Base-by-base conservation (phyloP, 2,797 vertebrate genomes). In the Peromyscus attwateri region DNA sequence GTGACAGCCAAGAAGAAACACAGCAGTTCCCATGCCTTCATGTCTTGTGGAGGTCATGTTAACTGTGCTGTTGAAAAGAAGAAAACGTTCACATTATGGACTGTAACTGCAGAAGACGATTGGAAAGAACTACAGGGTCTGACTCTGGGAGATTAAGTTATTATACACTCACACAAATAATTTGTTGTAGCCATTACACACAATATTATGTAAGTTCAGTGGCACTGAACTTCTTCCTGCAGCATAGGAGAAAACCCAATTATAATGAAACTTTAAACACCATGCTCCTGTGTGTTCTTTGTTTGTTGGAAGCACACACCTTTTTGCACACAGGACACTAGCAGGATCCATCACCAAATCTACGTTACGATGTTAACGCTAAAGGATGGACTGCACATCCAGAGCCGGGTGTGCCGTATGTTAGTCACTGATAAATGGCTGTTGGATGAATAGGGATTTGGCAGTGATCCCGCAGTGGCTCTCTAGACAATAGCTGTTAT, bases 31-130 rank as follows among this genome's bases (percentile, higher is more conserved):
- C 57, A 21, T 40, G 19, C 49, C 55, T 95, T 97, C 96, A 97
- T 98, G 66, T 97, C 87, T 52, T 90, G 23, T 10, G 23, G 37
- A 62, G 27, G 84, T 95, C 7, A 2, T 9, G 80, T 64, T 0
- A 95, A 31, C 94, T n/a, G 84, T 21, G 4, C 79, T 96, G 34
- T 46, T 16, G 66, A 96, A 96, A 40, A 66, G 66, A 89, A 88
- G 73, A 19, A 88, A 73, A 37, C 76, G n/a, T 21, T 19, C 9
- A 94, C 13, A 9, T 94, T 95, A 92, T 46, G 31, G 8, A 89
- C 81, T 89, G 75, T 31, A 92, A 95, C n/a, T 73, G 31, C 60
- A 84, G 83, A 87, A 55, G 68, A 17, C 21, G 16, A 89, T 55
- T 89, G 21, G 88, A 94, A 83, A 52, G n/a, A 92, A 92, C 55